Evolutionary conservation across 2,797 vertebrate species (phyloP).

Genomic region (Muscicapa striata): DNA sequence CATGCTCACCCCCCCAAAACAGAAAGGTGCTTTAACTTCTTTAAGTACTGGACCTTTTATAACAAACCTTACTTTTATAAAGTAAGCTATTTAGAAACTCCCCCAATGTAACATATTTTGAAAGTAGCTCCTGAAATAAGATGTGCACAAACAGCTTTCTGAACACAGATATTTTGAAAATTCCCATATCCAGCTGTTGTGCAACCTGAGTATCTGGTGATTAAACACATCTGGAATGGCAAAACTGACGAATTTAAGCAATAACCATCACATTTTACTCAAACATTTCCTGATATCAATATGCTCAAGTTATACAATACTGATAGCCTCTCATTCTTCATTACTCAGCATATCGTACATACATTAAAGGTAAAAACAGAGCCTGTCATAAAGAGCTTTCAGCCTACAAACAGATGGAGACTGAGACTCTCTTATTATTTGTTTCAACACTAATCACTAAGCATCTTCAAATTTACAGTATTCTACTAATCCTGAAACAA

Average conservation of each 20-base stretch:
- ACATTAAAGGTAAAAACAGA: slow-evolving; percentile 1
- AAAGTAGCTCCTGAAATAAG: neutral
- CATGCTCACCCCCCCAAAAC: neutral
- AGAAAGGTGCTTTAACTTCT: neutral
- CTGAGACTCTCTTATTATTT: neutral
- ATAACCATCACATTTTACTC: neutral
- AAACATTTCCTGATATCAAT: neutral
- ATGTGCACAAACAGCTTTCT: neutral
- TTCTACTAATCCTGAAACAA: neutral
- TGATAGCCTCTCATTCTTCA: neutral
- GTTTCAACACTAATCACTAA: neutral
- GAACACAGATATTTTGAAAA: neutral
- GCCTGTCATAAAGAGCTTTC: neutral
- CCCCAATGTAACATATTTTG: fast-evolving
- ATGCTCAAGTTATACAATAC: neutral
- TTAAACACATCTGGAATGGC: neutral
- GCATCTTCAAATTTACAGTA: neutral
- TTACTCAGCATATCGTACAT: neutral
- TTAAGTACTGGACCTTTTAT: neutral
- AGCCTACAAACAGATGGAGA: neutral
- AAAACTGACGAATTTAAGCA: neutral
- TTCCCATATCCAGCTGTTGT: neutral
- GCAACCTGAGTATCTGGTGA: neutral
- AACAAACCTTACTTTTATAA: neutral
- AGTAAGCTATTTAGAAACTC: neutral